Base-by-base conservation (phyloP, 1,140 invertebrate genomes). In the Drosophila athabasca region DNA sequence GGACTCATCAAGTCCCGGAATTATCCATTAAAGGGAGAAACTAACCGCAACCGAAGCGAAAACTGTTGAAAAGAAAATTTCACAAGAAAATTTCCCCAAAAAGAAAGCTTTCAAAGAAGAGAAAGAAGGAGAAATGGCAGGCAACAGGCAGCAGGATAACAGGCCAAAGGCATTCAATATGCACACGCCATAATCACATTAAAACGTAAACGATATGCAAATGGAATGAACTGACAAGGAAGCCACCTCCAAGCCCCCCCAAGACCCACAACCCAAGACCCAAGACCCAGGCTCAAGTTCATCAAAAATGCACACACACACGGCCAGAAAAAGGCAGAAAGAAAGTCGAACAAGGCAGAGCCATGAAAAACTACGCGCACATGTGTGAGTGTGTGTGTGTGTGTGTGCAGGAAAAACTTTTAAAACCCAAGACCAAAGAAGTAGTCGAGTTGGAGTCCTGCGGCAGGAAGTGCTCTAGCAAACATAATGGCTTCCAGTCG, bases 111-210 rank as follows among this genome's bases (percentile, higher is more conserved):
- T 81, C 78, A 68, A 76, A 87, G 26, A 2, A 57, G 62, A 54
- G 41, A 45, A 57, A 62, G 8, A 9, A 35, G 9, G 31, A 35
- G 19, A 41, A 53, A 54, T 19, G 31, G 15, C 51, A 45, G 45
- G 52, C 50, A 46, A 31, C 43, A 5, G 45, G 24, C 39, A 26
- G 17, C 53, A 80, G 76, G 50, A 64, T 75, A 69, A 67, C 50
- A 11, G 44, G 52, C 44, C 41, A 68, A 78, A 76, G 66, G 62
- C 80, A 87, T 87, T 76, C 60, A 83, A 79, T 83, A 88, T 88
- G 83, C 83, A 88, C 83, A 88, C 76, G 83, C 83, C 84, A 88
- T 88, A 88, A 88, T 88, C 83, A 88, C 83, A 88, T 88, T 88
- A 89, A 88, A 88, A 58, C 79, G 83, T 88, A 89, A 88, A 89